Base-by-base conservation (phyloP, 2,888 invertebrate species). In the Lobophora halterata region DNA sequence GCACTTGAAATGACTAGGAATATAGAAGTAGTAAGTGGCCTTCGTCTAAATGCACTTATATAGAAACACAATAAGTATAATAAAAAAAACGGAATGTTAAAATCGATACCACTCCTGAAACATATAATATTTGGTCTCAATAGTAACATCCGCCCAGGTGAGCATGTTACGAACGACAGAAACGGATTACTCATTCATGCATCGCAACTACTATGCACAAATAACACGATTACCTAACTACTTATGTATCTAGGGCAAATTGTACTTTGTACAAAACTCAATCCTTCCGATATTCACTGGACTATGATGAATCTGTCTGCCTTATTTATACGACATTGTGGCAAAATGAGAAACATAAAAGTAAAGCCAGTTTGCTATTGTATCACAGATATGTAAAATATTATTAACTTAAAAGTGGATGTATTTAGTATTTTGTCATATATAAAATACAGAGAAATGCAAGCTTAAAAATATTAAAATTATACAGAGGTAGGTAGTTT, bases 51-150 rank as follows among this genome's bases (percentile, higher is more conserved):
- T 80, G 78, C 74, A 74, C 72, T 65, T 75, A 59, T 63, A 74
- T 61, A 46, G 48, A 50, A 49, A 61, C 75, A 72, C 63, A 69
- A 66, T 60, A 50, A 49, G 61, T 75, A 72, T 62, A 69, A 66
- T 60, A 63, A 59, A 49, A 67, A 61, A 70, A 65, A 83, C 83
- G 86, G 86, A 87, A 86, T 87, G 86, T 80, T 86, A 86, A 83
- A 82, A 87, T 86, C 86, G 86, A 87, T 61, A 85, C 86, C 86
- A 86, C 85, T 79, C 71, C 85, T 70, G 67, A 74, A 87, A 87
- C 86, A 87, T 86, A 87, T 87, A 83, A 83, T 71, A 82, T 79
- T 85, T 85, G 86, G 86, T 86, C 82, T 86, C 86, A 86, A 87
- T 82, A 77, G 68, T 85, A 86, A 86, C 86, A 81, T 61, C 79